Conservation (phyloP, 2,888 invertebrate species). For the Eucera pruinosa region DNA sequence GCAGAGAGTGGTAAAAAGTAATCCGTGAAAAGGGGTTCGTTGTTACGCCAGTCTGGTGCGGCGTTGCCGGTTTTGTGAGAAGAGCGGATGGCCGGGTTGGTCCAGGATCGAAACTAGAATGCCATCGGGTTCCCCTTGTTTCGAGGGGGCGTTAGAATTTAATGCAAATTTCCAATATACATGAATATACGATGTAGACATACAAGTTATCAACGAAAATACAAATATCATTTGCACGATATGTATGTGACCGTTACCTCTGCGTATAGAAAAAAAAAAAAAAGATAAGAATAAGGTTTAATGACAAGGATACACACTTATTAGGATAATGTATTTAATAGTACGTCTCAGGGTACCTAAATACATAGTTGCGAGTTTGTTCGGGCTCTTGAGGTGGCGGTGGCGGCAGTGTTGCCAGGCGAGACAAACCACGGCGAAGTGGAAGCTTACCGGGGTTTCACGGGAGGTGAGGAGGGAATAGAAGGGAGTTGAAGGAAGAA, state of each 20-base stretch:
- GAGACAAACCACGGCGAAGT: constrained; percentile 27
- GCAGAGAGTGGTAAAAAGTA: constrained; percentile 62
- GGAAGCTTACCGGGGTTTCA: constrained; percentile 41
- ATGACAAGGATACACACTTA: neutral
- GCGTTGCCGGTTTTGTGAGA: constrained; percentile 56
- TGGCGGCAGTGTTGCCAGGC: constrained; percentile 50
- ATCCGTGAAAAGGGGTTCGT: constrained; percentile 70
- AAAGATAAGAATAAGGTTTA: neutral
- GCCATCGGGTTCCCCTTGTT: neutral
- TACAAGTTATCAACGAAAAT: too few relatives aligned
- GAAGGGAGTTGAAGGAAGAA: constrained; percentile 16
- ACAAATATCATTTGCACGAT: too few relatives aligned
- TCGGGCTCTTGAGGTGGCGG: constrained; percentile 44
- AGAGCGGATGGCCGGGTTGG: constrained; percentile 42
- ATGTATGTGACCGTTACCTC: too few relatives aligned
- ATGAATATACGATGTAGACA: neutral
- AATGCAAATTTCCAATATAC: neutral
- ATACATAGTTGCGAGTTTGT: constrained; percentile 42
- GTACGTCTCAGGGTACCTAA: constrained; percentile 14
- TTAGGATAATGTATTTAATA: neutral
- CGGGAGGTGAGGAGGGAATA: constrained; percentile 17
- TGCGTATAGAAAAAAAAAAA: neutral
- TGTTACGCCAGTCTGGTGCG: constrained; percentile 55
- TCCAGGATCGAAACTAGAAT: constrained; percentile 35
- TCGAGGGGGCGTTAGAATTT: neutral